These are phyloP conservation scores for Candoia aspera DNA, from an alignment of 2,113 vertebrate species.

Conservation along the genomic window DNA sequence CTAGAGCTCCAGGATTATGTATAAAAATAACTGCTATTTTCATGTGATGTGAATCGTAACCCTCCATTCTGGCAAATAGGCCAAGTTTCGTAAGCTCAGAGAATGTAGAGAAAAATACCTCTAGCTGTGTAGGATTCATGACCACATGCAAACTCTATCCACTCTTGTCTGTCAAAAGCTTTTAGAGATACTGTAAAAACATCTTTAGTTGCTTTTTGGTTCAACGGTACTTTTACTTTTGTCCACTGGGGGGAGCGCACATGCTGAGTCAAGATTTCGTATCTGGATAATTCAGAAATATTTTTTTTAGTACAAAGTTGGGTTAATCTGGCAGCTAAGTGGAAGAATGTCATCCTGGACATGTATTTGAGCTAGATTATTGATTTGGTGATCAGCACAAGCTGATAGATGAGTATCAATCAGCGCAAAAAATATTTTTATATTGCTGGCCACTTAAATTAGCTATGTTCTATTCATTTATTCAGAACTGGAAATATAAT, in stretches of 20 bases:
- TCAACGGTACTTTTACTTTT: background rate
- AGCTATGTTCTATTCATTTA: background rate
- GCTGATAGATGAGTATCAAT: background rate
- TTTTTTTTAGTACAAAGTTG: background rate
- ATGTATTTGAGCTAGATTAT: background rate
- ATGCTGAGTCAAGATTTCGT: background rate
- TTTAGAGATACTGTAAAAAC: background rate
- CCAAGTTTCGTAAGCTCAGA: background rate
- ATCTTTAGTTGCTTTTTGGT: background rate
- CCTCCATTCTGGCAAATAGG: background rate
- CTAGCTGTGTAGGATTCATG: background rate
- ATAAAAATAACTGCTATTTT: background rate
- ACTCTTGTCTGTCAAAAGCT: background rate
- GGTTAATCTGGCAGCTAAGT: background rate
- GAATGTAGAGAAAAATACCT: background rate
- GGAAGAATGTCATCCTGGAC: background rate
- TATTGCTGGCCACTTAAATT: background rate
- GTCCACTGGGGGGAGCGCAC: background rate
- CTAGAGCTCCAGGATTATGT: background rate
- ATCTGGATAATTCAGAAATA: background rate
- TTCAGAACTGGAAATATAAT: background rate
- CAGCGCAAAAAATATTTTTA: background rate
- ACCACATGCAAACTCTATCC: background rate
- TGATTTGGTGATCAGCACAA: background rate
- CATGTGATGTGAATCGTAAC: background rate